phyloP scores from a whole-genome alignment of 2,113 vertebrate genomes.

The Clarias macrocephalus region DNA sequence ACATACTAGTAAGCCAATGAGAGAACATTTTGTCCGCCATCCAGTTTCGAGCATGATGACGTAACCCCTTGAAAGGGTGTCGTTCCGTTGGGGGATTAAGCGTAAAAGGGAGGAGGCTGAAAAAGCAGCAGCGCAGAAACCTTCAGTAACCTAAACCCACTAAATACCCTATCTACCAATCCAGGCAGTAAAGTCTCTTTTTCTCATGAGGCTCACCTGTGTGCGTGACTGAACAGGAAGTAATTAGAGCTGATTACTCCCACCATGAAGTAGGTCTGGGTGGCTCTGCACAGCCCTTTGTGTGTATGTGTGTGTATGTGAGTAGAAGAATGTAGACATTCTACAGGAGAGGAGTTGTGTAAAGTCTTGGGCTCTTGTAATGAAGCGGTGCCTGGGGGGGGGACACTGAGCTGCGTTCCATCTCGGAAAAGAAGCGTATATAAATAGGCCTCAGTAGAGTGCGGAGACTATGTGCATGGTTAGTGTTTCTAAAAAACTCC shows the following conservation, averaged over 20 bases:
- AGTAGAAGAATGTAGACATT: constrained; percentile 29
- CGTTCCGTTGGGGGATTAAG: constrained; percentile 33
- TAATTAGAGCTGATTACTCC: constrained; percentile 69
- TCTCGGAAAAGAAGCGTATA: not conserved
- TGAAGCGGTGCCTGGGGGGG: not conserved
- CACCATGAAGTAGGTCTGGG: constrained; percentile 58
- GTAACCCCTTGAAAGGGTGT: constrained; percentile 56
- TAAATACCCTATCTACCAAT: constrained; percentile 13
- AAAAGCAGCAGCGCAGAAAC: constrained; percentile 39
- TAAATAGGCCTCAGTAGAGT: not conserved
- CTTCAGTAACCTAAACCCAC: constrained; percentile 24
- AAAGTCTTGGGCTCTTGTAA: constrained; percentile 12
- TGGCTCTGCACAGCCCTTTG: constrained; percentile 27
- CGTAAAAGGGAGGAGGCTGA: constrained; percentile 19
- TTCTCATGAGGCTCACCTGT: constrained; percentile 60
- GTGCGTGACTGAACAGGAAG: constrained; percentile 66
- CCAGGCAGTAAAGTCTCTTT: constrained; percentile 63
- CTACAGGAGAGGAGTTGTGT: constrained; percentile 7
- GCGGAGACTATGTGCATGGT: not conserved
- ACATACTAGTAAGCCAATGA: constrained; percentile 72
- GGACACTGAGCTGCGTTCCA: not conserved
- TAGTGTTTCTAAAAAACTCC: not conserved
- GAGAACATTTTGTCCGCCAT: constrained; percentile 64
- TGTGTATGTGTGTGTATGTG: constrained; percentile 16
- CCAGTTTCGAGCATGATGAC: constrained; percentile 58